Percentiles rank a stretch among this genome's conserved stretches.
Conservation (phyloP, 53 echinoderm and acorn worm species). For the Paelopatides confundens region DNA sequence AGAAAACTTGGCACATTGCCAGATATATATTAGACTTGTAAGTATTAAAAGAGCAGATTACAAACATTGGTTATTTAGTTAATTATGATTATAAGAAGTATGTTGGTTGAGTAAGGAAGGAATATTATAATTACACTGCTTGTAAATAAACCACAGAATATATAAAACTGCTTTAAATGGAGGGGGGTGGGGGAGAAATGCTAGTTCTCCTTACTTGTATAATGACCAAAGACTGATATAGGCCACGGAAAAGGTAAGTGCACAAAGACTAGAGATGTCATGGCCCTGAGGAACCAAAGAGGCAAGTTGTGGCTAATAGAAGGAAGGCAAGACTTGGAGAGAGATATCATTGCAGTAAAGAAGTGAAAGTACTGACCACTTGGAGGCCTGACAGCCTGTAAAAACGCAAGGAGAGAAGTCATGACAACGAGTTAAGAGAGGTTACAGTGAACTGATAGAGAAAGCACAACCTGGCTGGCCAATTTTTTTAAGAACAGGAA, state of each 20-base stretch:
- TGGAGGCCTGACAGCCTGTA: constrained; percentile 73
- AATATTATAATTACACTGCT: background rate
- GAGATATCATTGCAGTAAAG: constrained; percentile 55
- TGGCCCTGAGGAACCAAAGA: constrained; percentile 62
- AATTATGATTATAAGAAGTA: background rate
- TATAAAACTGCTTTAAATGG: background rate
- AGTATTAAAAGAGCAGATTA: too few relatives aligned
- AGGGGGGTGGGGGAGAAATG: background rate
- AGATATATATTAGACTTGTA: too few relatives aligned
- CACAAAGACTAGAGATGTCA: constrained; percentile 27
- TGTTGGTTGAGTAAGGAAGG: background rate
- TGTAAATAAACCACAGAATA: background rate
- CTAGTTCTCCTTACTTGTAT: constrained; percentile 40
- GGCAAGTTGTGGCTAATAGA: constrained; percentile 51
- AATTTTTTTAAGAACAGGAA: too few relatives aligned
- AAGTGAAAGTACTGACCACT: constrained; percentile 93
- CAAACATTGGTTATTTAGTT: too few relatives aligned
- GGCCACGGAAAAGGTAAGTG: constrained; percentile 44
- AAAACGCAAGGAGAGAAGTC: constrained; percentile 45
- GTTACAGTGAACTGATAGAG: background rate
- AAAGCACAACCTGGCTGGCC: background rate
- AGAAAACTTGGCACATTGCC: too few relatives aligned
- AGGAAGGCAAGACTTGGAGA: constrained; percentile 13
- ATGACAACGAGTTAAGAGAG: constrained; percentile 36
- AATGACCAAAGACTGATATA: constrained; percentile 22